Evolutionary conservation across 2,888 invertebrate genomes (phyloP), one percentile per base, ranked within the genome.

Genomic region (Pycnomerus fuliginosus): DNA sequence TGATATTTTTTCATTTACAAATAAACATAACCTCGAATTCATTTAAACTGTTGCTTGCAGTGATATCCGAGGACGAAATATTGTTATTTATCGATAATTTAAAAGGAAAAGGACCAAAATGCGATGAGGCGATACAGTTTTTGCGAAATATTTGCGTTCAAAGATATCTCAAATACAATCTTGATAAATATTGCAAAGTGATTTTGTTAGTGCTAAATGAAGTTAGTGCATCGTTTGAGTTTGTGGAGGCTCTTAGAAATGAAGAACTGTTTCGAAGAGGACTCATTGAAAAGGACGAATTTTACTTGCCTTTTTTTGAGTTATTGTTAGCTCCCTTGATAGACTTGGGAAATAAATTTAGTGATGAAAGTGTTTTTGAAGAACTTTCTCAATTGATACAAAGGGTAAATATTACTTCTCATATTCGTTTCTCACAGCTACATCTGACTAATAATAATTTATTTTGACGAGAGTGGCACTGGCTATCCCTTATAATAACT

Each of bases 91-190:
- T 44, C 8, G 24, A 16, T 16, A 17, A 14, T 3, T 16, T 38
- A 32, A 22, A 27, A 28, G 14, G 27, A 22, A 3, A 27, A 22
- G 15, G 23, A 28, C 10, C 12, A 3, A 8, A 14, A 13, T 10
- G 15, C 12, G 10, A 33, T 12, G 38, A 38, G 16, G n/a, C 22
- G 1, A 16, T 2, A 13, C 7, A 12, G 12, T 41, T 42, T 20
- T 31, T 63, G 14, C 35, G 49, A 28, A 56, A 52, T n/a, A 27
- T 31, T 33, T 25, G 36, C 36, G 23, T 55, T 58, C 32, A 52
- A 58, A 40, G 57, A 24, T 58, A 58, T 44, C 62, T 61, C 42
- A 54, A 53, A 47, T 41, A 50, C 33, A 51, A 64, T 39, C n/a
- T 58, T 12, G 24, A 53, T 25, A 34, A 43, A 14, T 62, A 65